Percentiles rank a stretch among this genome's conserved stretches.
Conservation (phyloP, 2,113 vertebrate species). For the Nesoenas mayeri region DNA sequence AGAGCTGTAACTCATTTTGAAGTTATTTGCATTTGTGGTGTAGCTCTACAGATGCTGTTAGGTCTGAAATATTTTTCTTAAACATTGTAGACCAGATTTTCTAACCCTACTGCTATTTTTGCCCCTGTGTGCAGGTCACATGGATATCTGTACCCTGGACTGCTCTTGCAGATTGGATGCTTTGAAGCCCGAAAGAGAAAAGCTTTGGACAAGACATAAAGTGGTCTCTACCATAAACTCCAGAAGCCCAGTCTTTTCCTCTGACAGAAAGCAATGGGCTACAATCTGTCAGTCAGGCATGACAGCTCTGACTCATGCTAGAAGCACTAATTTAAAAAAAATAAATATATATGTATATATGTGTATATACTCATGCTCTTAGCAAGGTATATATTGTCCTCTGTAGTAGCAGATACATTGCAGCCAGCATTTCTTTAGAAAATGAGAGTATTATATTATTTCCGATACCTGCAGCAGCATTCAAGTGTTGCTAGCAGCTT, state of each 20-base stretch:
- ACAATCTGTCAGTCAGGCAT: background rate
- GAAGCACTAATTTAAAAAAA: background rate
- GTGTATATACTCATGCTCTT: background rate
- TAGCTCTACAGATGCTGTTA: background rate
- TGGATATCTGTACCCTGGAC: background rate
- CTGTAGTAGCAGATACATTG: slow-evolving; percentile 5
- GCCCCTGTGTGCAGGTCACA: background rate
- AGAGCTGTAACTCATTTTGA: background rate
- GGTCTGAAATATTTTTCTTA: background rate
- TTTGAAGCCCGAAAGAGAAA: background rate
- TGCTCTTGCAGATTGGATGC: background rate
- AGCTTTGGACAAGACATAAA: background rate
- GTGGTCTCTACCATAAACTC: background rate
- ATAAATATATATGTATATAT: background rate
- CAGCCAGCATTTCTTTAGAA: background rate
- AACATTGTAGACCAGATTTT: background rate
- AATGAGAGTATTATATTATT: background rate
- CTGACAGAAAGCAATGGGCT: background rate
- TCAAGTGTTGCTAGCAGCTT: background rate
- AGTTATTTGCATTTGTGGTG: background rate
- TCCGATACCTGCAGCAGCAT: background rate
- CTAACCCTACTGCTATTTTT: background rate
- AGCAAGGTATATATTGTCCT: background rate
- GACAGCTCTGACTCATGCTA: background rate
- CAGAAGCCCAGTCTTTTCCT: background rate